These are phyloP conservation scores for Bombus confusus DNA, from an alignment of 1,140 invertebrate genomes.

Conservation along the genomic window DNA sequence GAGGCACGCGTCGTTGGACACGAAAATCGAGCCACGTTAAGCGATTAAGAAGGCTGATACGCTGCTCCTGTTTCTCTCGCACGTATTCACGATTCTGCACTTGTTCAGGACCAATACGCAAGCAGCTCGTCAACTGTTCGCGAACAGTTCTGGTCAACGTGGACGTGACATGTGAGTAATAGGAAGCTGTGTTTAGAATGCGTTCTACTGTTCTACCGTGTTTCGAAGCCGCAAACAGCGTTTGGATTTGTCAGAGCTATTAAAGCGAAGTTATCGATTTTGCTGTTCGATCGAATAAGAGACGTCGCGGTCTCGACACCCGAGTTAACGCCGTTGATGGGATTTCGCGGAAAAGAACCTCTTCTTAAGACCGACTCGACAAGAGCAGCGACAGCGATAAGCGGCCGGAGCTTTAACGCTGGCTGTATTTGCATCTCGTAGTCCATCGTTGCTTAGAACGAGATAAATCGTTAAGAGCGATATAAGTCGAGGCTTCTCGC, in stretches of 20 bases:
- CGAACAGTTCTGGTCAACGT: neutral
- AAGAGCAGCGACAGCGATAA: neutral
- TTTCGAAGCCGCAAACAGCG: neutral
- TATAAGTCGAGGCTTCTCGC: neutral
- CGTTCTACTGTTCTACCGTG: neutral
- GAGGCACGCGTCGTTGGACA: no score
- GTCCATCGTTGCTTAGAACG: neutral
- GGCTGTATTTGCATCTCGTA: neutral
- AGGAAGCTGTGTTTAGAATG: conserved; percentile 4
- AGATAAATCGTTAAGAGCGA: neutral
- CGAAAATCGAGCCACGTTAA: no score
- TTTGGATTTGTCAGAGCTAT: neutral
- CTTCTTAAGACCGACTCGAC: no score
- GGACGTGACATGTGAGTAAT: neutral
- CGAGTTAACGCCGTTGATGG: neutral
- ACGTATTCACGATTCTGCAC: neutral
- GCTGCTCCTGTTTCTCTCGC: no score
- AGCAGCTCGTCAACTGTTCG: neutral
- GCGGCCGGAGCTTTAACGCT: neutral
- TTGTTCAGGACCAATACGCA: neutral
- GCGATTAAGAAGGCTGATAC: no score
- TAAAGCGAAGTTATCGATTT: neutral
- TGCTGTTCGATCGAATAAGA: neutral
- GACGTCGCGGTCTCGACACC: neutral
- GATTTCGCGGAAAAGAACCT: neutral